Conservation (phyloP, 2,113 vertebrate genomes). For the Cathartes aura region DNA sequence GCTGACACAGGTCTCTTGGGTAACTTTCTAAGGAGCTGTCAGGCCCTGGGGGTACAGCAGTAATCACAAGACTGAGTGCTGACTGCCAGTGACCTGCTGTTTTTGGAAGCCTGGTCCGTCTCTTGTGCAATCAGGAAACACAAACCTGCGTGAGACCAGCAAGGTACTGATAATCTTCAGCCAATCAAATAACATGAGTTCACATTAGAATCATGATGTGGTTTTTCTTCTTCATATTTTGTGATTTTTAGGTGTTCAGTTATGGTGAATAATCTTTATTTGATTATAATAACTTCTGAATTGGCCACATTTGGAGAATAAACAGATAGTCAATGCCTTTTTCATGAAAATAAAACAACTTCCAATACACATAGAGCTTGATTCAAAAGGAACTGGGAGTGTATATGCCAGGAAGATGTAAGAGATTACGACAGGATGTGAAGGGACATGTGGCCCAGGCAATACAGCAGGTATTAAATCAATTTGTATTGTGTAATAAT, state of each 20-base stretch:
- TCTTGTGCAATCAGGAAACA: neutral
- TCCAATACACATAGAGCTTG: neutral
- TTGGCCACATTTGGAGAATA: neutral
- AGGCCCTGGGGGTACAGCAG: neutral
- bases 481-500: neutral
- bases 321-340: neutral
- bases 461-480: neutral
- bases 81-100: neutral
- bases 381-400: neutral
- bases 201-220: neutral
- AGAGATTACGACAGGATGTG: neutral
- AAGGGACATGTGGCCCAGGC: neutral
- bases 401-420: neutral
- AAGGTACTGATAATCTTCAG: neutral
- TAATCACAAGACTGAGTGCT: neutral
- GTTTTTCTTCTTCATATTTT: neutral
- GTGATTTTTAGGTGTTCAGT: neutral
- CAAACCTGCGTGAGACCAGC: neutral
- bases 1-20: neutral
- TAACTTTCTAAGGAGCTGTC: neutral
- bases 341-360: neutral
- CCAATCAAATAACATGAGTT: neutral
- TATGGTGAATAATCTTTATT: neutral
- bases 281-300: neutral
- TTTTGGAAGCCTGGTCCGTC: neutral